A percentile compares a stretch with the other conserved stretches of the same genome.
phyloP scores from a whole-genome alignment of 2,113 vertebrate genomes.

The Tragelaphus imberbis region DNA sequence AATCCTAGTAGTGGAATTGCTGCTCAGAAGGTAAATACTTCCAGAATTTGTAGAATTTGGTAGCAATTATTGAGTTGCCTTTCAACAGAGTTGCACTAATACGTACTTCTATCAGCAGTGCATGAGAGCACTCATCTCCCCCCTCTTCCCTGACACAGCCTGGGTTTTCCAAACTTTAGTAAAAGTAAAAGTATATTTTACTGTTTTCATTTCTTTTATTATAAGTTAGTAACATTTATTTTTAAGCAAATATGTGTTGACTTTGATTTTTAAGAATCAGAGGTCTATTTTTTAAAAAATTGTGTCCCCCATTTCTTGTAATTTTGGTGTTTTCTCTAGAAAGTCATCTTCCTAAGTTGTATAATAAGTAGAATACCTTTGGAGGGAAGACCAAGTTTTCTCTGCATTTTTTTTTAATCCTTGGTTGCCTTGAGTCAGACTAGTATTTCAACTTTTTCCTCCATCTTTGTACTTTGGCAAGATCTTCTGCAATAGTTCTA shows the following conservation, averaged over 20 bases:
- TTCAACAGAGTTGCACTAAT: neutral
- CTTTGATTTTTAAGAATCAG: conserved; percentile 22
- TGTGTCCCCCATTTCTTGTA: neutral
- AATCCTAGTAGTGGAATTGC: neutral
- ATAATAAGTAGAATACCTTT: conserved; percentile 11
- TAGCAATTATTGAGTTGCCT: neutral
- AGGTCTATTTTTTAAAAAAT: neutral
- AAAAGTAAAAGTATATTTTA: neutral
- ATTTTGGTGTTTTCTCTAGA: conserved; percentile 14
- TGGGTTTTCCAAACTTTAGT: neutral
- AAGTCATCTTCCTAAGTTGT: neutral
- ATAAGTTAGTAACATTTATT: conserved; percentile 34
- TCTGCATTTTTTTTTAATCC: neutral
- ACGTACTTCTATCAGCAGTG: neutral
- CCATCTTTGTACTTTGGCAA: conserved; percentile 79
- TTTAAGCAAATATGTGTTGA: conserved; percentile 34
- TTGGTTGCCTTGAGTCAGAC: neutral
- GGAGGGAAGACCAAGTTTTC: neutral
- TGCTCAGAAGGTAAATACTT: neutral
- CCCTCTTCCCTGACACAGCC: neutral
- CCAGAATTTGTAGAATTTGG: neutral
- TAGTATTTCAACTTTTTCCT: conserved; percentile 68
- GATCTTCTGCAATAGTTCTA: conserved; percentile 84
- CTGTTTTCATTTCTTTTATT: conserved; percentile 33
- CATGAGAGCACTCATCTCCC: neutral